Percentiles rank a stretch among this genome's conserved stretches.
Evolutionary conservation across 2,797 vertebrate genomes (phyloP).

Genomic region (Scolopax bukidnonensis): DNA sequence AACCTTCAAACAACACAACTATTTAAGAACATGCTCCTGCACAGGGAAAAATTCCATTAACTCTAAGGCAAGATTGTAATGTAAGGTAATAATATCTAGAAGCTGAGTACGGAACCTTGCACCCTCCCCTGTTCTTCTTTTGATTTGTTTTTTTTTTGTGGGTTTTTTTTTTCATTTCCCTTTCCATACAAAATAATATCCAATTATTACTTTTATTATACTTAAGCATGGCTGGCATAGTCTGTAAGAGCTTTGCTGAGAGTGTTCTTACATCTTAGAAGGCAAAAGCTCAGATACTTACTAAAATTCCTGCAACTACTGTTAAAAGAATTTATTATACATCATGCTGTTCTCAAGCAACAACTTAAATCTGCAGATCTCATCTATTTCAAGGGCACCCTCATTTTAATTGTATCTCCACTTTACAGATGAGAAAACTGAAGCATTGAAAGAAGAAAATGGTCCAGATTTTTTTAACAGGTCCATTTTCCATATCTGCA

Average conservation of each 20-base stretch:
- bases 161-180: not conserved
- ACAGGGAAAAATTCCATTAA: not conserved
- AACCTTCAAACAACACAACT: not conserved
- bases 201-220: not conserved
- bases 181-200: not conserved
- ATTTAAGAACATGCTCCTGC: not conserved
- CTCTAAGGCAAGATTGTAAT: not conserved
- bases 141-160: not conserved
- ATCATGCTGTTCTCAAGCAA: not conserved
- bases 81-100: not conserved
- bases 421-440: not conserved
- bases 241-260: not conserved
- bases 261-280: not conserved
- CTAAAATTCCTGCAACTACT: not conserved
- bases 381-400: not conserved
- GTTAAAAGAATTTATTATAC: not conserved
- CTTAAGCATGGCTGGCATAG: not conserved
- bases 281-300: not conserved
- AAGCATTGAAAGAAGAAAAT: not conserved
- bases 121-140: not conserved
- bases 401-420: not conserved
- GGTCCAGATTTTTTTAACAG: not conserved
- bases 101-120: not conserved
- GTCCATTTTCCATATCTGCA: not conserved
- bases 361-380: not conserved